A percentile compares a stretch with the other conserved stretches of the same genome.
Conservation (phyloP, 2,113 vertebrate species). For the Elanus axillaris region DNA sequence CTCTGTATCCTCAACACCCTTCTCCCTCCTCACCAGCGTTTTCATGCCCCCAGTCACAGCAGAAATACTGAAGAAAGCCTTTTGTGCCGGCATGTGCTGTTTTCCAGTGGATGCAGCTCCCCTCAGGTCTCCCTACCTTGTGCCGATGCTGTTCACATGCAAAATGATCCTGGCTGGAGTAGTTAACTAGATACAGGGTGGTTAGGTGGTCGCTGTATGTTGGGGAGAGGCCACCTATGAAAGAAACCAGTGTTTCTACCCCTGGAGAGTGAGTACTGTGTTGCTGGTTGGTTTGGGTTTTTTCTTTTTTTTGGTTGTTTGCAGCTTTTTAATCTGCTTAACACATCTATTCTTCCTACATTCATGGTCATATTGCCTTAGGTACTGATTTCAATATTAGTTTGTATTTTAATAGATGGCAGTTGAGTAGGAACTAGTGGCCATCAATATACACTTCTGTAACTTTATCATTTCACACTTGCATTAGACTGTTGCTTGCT, state of each 20-base stretch:
- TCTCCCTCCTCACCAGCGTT: neutral
- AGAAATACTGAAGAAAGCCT: neutral
- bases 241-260: accelerated
- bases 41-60: neutral
- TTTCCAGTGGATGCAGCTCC: neutral
- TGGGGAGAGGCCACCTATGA: accelerated
- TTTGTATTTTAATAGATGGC: neutral
- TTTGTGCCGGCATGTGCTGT: neutral
- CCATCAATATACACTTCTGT: neutral
- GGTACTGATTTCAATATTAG: neutral
- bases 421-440: neutral
- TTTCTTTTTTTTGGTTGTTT: neutral
- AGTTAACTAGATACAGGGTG: neutral
- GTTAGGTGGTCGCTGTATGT: neutral
- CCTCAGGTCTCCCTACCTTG: neutral
- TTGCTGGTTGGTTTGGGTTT: neutral
- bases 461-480: constrained; percentile 5
- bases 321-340: neutral
- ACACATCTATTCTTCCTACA: accelerated
- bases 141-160: accelerated
- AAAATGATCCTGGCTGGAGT: neutral
- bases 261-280: neutral
- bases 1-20: neutral
- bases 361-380: accelerated
- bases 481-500: neutral